phyloP scores from a whole-genome alignment of 2,797 vertebrate species.

The Epinephelus malabaricus region DNA sequence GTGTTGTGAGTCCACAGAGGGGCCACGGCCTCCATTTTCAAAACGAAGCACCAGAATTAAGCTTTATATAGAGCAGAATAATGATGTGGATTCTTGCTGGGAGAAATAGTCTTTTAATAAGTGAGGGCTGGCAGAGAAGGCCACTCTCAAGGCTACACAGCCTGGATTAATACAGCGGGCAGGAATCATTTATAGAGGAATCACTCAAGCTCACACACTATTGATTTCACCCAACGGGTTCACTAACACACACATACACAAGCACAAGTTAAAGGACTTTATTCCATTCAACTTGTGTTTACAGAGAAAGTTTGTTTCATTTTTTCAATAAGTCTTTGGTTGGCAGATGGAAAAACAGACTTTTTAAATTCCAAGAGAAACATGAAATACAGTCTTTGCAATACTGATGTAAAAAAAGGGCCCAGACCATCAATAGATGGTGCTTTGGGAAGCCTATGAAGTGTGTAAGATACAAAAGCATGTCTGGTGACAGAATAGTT shows the following conservation, averaged over 20 bases:
- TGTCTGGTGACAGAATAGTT: no score
- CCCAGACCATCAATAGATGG: background rate
- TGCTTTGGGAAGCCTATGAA: background rate
- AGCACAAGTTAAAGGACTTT: background rate
- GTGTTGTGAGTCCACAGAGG: constrained; percentile 35
- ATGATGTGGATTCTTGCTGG: constrained; percentile 39
- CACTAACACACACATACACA: background rate
- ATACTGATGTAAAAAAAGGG: background rate
- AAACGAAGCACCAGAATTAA: constrained; percentile 27
- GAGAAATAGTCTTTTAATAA: constrained; percentile 51
- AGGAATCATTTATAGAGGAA: constrained; percentile 54
- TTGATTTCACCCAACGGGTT: constrained; percentile 34
- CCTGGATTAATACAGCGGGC: constrained; percentile 43
- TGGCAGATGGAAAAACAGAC: background rate
- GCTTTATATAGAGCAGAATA: constrained; percentile 45
- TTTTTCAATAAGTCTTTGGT: background rate
- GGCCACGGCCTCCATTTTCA: constrained; percentile 47
- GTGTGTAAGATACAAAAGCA: no score
- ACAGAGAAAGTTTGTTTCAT: constrained; percentile 1
- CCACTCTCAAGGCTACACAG: constrained; percentile 41
- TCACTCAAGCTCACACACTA: constrained; percentile 44
- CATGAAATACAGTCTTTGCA: background rate
- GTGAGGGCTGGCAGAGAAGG: constrained; percentile 18
- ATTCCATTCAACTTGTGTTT: background rate
- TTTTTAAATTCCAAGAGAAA: background rate